Percentiles rank a stretch among this genome's conserved stretches.
phyloP scores from a whole-genome alignment of 2,888 invertebrate species.

The Reticulitermes lucifugus region DNA sequence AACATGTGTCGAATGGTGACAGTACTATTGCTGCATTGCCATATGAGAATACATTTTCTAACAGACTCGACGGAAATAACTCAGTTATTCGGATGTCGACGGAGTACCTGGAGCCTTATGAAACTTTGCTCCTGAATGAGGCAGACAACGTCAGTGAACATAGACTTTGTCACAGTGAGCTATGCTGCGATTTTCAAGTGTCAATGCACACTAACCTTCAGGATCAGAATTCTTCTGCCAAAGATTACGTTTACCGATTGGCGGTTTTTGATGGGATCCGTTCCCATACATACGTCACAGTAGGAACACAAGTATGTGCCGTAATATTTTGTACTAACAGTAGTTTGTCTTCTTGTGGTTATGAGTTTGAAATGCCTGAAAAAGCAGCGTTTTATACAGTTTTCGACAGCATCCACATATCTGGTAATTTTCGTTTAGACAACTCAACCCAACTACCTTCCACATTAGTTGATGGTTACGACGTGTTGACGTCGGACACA shows the following conservation, averaged over 20 bases:
- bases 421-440: not conserved
- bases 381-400: not conserved
- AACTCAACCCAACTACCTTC: not conserved
- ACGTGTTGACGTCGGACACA: not conserved
- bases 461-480: not conserved
- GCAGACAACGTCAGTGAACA: not conserved
- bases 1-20: too few species aligned
- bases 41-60: slow-evolving; percentile 78
- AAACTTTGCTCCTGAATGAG: not conserved
- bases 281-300: not conserved
- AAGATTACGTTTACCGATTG: not conserved
- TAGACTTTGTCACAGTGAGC: not conserved
- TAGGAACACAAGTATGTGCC: not conserved
- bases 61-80: slow-evolving; percentile 75
- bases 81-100: not conserved
- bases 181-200: not conserved
- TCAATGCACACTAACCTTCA: not conserved
- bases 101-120: not conserved
- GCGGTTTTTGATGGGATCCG: slow-evolving; percentile 10
- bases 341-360: not conserved
- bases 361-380: not conserved
- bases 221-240: not conserved
- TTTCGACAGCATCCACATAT: not conserved
- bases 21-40: slow-evolving; percentile 59
- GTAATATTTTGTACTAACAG: not conserved